Conservation (phyloP, 2,888 invertebrate genomes). For the Leuctra nigra region DNA sequence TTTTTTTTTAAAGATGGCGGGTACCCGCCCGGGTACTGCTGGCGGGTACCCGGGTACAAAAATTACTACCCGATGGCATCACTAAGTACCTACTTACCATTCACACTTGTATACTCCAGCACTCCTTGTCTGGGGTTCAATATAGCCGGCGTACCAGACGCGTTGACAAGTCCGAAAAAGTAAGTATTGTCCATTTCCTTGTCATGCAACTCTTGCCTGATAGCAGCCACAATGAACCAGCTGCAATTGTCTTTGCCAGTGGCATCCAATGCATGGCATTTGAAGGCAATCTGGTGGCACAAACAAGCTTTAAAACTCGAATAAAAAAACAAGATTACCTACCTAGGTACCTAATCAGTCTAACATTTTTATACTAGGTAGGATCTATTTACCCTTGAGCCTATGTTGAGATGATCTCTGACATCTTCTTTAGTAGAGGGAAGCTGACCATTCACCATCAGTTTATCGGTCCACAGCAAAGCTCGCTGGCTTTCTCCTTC, state of each 20-base stretch:
- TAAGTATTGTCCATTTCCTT: constrained; percentile 17
- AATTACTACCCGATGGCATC: too few species aligned
- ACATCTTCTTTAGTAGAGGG: not conserved
- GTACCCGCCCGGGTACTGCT: too few species aligned
- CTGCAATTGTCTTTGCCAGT: constrained; percentile 19
- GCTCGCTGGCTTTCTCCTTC: not conserved
- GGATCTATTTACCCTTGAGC: not conserved
- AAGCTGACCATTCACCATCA: not conserved
- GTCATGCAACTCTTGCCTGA: constrained; percentile 21
- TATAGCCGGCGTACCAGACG: constrained; percentile 25
- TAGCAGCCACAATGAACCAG: constrained; percentile 32
- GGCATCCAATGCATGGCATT: constrained; percentile 31
- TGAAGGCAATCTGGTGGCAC: constrained; percentile 31
- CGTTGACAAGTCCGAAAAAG: constrained; percentile 28
- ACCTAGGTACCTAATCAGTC: not conserved
- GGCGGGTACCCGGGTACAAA: too few species aligned
- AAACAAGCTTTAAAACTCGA: not conserved
- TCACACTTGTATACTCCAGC: too few species aligned
- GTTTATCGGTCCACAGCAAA: not conserved
- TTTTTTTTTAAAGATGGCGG: too few species aligned
- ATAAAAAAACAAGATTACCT: not conserved
- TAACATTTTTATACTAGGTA: not conserved
- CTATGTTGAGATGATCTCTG: not conserved
- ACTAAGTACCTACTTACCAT: too few species aligned
- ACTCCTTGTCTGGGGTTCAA: constrained; percentile 32